Base-by-base conservation (phyloP, 2,113 vertebrate species). In the Pithys albifrons region DNA sequence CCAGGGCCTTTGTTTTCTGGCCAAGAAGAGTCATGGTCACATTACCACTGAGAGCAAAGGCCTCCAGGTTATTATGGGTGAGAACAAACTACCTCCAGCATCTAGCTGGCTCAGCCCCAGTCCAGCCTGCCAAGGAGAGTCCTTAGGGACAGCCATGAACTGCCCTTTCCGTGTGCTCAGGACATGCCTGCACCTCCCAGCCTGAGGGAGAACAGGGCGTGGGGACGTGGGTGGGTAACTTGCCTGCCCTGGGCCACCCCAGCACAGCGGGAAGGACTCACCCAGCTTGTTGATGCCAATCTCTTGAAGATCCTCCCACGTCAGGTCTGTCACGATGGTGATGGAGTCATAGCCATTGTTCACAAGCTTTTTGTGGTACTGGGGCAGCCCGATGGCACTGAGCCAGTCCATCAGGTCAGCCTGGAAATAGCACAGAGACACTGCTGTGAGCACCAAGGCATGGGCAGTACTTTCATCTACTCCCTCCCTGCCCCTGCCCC, bases 271-370 rank as follows among this genome's bases (percentile, higher is more conserved):
- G 41, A 46, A 2, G 5, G 2, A 85, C 98, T 98, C 92, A 99
- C 99, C 99, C n/a, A 99, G 98, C 89, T 99, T 99, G 92, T 98
- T 99, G 97, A 99, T 99, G 33, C 99, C 99, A 0, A 99, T 99
- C 98, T 99, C 99, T 92, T 99, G 99, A 89, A 99, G 97, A 54
- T 99, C 99, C 91, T 99, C 99, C 99, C 99, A 99, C 0, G 98
- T 99, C 94, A 99, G 98, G 91, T 99, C 99, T 0, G 97, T 98
- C 91, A 99, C 98, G 12, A 99, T 99, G 97, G 89, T 98, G 96
- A 99, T 99, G 95, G 99, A 99, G 96, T 99, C 99, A 0, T 99
- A 99, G 93, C 99, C 99, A 0, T 99, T 99, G 93, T 99, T 99
- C 1, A 98, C 98, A 37, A 99, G 98, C 81, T 98, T 98, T 85